Evolutionary conservation across 2,113 vertebrate species (phyloP), one percentile per base, ranked within the genome.

Genomic region (Phrynosoma platyrhinos): DNA sequence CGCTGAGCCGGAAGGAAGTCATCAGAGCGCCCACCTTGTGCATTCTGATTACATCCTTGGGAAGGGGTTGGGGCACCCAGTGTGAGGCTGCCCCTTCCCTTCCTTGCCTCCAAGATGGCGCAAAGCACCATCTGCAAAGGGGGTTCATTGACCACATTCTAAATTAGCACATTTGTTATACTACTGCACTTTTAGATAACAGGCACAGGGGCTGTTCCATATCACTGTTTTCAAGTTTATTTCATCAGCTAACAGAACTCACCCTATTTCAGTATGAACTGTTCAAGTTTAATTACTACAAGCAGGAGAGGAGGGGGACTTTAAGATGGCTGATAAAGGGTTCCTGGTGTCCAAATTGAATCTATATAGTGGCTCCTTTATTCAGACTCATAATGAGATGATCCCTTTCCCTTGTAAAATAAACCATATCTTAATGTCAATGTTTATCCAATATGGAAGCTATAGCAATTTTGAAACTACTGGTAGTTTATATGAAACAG

Each of bases 371-470:
- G 68, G 83, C 82, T 78, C 83, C 95, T 94, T 91, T 93, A 92
- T 89, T 83, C 82, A 85, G 82, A 82, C 87, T 85, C 87, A 64
- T 75, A 92, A 94, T 81, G 84, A 32, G 88, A 93, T 88, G 74
- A 86, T 89, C 89, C 88, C 62, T 85, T 87, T 90, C 74, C 53
- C 84, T 76, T 47, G 75, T 40, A 88, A 89, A 96, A 88, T 96
- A 95, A 96, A 95, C 88, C 20, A 0, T 94, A 93, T 82, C 87
- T 95, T 88, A 75, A 82, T 69, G 92, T 93, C 83, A 16, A 1
- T 1, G 74, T 93, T 96, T 92, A 96, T 94, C 85, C 93, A 89
- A 94, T 96, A 91, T 95, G 96, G 95, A 96, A 96, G 91, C 91
- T 88, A 76, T 55, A 84, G 68, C 87, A n/a, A 36, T 92, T 95